Base-by-base conservation (phyloP, 2,113 vertebrate genomes). In the Aldabrachelys gigantea region DNA sequence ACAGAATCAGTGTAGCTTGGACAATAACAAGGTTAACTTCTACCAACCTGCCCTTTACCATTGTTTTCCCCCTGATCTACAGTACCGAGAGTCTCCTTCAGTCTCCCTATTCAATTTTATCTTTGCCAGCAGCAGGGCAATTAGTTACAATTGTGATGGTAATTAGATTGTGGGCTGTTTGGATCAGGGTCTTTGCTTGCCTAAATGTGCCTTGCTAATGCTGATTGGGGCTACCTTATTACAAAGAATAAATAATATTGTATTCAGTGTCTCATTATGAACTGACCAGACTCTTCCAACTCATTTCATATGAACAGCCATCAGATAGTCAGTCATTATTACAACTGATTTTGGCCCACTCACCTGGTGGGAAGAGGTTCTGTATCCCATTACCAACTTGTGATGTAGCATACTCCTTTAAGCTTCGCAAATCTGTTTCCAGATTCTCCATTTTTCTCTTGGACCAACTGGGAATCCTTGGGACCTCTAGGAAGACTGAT, bases 401-500 rank as follows among this genome's bases (percentile, higher is more conserved):
- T 0, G 0, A 78, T 76, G n/a, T 0, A 0, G 1, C 72, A n/a
- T 93, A 24, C 57, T 82, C 31, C 8, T 7, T 56, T 92, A 22
- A 4, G 4, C 85, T 89, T 41, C 35, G 62, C 76, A 82, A 19
- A 19, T 47, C 41, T 87, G 50, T 24, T 95, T 95, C 91, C 53
- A 91, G 35, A 47, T 41, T 92, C 82, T 69, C 8, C 0, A 0
- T 87, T 95, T 59, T 89, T 92, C 89, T 49, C 59, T 80, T 7
- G 14, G n/a, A 82, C 53, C 14, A 44, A 44, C n/a, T 9, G 25
- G 27, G 25, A 16, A n/a, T 84, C 90, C 25, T 41, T 80, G 89
- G 22, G 10, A 49, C 27, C 56, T 82, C 88, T 93, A 72, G 82
- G 85, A 96, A 93, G 41, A 14, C 72, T 25, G 83, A 44, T 19